Evolutionary conservation across 1,140 invertebrate species (phyloP), one percentile per base, ranked within the genome.

Genomic region (Cephus cinctus): DNA sequence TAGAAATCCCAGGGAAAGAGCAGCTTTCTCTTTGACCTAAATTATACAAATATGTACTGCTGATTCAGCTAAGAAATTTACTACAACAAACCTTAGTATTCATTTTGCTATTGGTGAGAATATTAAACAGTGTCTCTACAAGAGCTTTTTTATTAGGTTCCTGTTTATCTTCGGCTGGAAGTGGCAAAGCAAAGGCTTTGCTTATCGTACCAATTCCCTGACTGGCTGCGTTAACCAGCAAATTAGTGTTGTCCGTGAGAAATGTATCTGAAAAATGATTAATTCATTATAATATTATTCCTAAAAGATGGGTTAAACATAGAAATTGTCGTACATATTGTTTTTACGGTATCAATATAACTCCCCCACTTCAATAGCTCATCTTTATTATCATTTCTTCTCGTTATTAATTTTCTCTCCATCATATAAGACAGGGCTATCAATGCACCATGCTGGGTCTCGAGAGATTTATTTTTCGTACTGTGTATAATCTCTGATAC

Each of bases 361-460:
- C 73, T 73, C 38, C 78, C 72, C 81, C 81, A 83, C 14, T 76
- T 63, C 8, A 68, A 43, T 32, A 50, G 68, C 3, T 54, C 57
- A 18, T 76, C 58, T 39, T 57, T 61, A 11, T 60, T 60, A 6
- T 57, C 53, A 12, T 56, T 58, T 58, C 76, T 81, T 43, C 73
- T 61, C 43, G 77, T 60, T 15, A 72, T 71, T 12, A 87, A 73
- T 66, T 80, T 83, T 40, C 83, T 76, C 47, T 89, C 86, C 50
- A 90, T 79, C 54, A 84, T 76, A 62, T 83, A 81, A 8, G 85
- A 83, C 22, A 89, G 71, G 2, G 83, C 83, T 15, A 86, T 67
- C 16, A 92, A 61, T 27, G 83, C 81, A 0, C 90, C 89, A 59
- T 90, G 87, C 59, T 90, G 87, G 2, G 78, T 72, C 69, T 92